Percentiles rank a stretch among this genome's conserved stretches.
Evolutionary conservation across 2,113 vertebrate species (phyloP).

Genomic region (Lipophrys pholis): DNA sequence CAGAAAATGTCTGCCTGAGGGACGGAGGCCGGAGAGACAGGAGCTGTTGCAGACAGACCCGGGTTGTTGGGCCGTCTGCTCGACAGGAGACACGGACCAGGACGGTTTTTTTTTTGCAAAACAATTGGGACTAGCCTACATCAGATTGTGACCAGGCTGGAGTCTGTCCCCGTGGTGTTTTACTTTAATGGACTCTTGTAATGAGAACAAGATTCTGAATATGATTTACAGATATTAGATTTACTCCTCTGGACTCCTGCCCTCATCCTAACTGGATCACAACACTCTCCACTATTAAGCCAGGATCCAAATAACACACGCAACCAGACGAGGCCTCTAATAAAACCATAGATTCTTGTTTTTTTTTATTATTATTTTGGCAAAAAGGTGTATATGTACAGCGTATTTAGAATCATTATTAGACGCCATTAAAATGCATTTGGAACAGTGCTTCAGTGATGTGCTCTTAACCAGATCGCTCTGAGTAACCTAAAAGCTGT

Average conservation of each 20-base stretch:
- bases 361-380: slow-evolving; percentile 75
- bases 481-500: slow-evolving; percentile 73
- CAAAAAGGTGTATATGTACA: slow-evolving; percentile 84
- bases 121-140: slow-evolving; percentile 51
- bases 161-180: slow-evolving; percentile 51
- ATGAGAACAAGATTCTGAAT: slow-evolving; percentile 60
- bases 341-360: slow-evolving; percentile 75
- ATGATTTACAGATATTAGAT: slow-evolving; percentile 61
- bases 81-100: slow-evolving; percentile 19
- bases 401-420: slow-evolving; percentile 75
- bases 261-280: slow-evolving; percentile 33
- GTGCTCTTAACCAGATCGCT: slow-evolving; percentile 80
- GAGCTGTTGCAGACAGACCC: background rate
- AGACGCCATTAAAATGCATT: slow-evolving; percentile 82
- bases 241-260: slow-evolving; percentile 44
- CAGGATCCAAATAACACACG: slow-evolving; percentile 31
- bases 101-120: slow-evolving; percentile 17
- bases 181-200: slow-evolving; percentile 61
- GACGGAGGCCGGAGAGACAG: no score
- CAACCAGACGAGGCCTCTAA: slow-evolving; percentile 60
- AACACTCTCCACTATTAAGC: slow-evolving; percentile 6
- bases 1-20: no score
- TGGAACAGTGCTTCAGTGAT: slow-evolving; percentile 78
- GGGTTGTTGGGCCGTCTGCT: slow-evolving; percentile 22
- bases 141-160: slow-evolving; percentile 30